Base-by-base conservation (phyloP, 2,888 invertebrate genomes). In the Thecocarcelia acutangulata region DNA sequence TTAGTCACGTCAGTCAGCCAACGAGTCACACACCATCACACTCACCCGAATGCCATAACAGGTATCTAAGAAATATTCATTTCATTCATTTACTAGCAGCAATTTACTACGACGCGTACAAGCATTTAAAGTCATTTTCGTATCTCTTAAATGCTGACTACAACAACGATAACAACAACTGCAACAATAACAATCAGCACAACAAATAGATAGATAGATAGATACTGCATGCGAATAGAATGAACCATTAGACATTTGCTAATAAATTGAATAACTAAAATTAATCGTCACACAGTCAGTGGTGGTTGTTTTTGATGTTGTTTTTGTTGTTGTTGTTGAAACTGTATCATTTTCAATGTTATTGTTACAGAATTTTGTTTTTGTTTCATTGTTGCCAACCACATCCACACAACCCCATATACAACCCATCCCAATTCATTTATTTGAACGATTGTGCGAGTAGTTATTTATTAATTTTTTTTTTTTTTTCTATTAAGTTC, bases 61-160 rank as follows among this genome's bases (percentile, higher is more conserved):
- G 46, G 15, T 48, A 61, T 50, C 61, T 44, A 33, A 24, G 42
- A 37, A 63, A 54, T 63, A 48, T 74, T 66, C 74, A 74, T 74
- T 74, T 66, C 74, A 74, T 74, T 74, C 74, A 74, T 64, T 64
- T 64, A 56, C 5, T 46, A 64, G 21, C 33, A 63, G 63, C 50
- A 50, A 58, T 75, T 75, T 75, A 59, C 66, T 75, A 75, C 66
- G 44, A 59, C 28, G 50, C 42, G 21, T 68, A 50, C 21, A 63
- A 52, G 42, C 28, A 63, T 44, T 63, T 54, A 73, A 52, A 72
- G 17, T 52, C 42, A 72, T 28, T 72, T 44, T 21, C 48, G 54
- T 69, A 56, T 56, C 69, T 54, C 17, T 56, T 69, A 37, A 46
- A 33, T 56, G 19, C 33, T 28, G 42, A 24, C 28, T 44, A 50